phyloP scores from a whole-genome alignment of 2,888 invertebrate genomes.

The Strigamia transsilvanica region DNA sequence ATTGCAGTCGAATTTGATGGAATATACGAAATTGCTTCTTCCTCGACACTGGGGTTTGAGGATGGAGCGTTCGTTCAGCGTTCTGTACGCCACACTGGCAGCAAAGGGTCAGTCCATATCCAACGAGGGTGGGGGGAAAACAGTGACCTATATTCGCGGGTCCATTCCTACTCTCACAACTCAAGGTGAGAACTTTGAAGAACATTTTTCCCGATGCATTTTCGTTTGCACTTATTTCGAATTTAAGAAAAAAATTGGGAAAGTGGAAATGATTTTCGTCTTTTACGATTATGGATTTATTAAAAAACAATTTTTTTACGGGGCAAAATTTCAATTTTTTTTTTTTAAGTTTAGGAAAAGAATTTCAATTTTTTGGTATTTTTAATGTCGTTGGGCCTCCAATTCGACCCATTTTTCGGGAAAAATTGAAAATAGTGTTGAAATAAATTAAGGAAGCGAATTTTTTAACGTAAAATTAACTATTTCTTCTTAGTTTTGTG shows the following conservation, averaged over 20 bases:
- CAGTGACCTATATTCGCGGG: slow-evolving; percentile 54
- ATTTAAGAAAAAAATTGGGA: not conserved
- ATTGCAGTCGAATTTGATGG: not conserved
- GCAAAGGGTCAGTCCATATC: slow-evolving; percentile 50
- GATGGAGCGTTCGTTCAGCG: slow-evolving; percentile 38
- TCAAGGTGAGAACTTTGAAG: slow-evolving; percentile 51
- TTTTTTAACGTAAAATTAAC: too few relatives aligned
- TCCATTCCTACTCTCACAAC: slow-evolving; percentile 50
- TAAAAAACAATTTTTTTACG: not conserved
- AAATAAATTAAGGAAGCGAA: too few relatives aligned
- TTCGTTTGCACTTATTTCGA: not conserved
- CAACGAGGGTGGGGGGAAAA: slow-evolving; percentile 51
- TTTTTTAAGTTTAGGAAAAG: too few relatives aligned
- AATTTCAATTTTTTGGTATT: too few relatives aligned
- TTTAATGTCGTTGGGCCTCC: too few relatives aligned
- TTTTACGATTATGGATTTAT: not conserved
- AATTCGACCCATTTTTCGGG: too few relatives aligned
- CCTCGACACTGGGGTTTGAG: slow-evolving; percentile 19
- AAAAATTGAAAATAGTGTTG: too few relatives aligned
- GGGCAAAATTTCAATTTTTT: not conserved
- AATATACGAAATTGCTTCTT: slow-evolving; percentile 46
- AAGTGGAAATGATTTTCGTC: not conserved
- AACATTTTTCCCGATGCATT: not conserved
- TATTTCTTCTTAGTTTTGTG: too few relatives aligned
- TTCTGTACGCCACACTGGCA: slow-evolving; percentile 46